Conservation (phyloP, 2,888 invertebrate genomes). For the Plemyria rubiginata region DNA sequence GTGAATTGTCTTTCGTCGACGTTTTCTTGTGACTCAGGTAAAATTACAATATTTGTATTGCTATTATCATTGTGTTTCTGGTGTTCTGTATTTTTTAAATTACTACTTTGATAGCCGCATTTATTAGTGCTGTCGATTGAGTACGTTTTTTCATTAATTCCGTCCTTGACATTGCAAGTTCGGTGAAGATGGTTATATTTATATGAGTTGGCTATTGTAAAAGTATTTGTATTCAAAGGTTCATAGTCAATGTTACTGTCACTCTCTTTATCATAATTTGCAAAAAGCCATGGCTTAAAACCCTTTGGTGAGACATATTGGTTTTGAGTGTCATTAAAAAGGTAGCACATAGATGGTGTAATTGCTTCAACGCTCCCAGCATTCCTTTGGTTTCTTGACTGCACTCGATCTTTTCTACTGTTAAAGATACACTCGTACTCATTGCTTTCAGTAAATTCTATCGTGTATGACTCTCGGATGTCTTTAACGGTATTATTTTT, state of each 20-base stretch:
- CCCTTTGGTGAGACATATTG: not conserved
- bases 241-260: constrained; percentile 6
- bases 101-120: not conserved
- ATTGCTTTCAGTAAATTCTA: constrained; percentile 48
- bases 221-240: constrained; percentile 25
- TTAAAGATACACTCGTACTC: constrained; percentile 7
- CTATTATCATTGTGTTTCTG: constrained; percentile 1
- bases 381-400: not conserved
- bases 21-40: constrained; percentile 30
- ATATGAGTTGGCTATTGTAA: constrained; percentile 9
- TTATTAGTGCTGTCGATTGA: constrained; percentile 23
- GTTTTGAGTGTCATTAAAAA: constrained; percentile 2
- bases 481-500: constrained; percentile 20
- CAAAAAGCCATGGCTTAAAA: not conserved
- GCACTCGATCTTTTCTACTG: not conserved
- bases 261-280: not conserved
- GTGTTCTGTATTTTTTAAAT: not conserved
- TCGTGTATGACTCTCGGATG: constrained; percentile 43
- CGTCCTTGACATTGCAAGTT: constrained; percentile 2
- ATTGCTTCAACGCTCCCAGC: constrained; percentile 11
- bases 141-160: constrained; percentile 21
- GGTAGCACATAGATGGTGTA: constrained; percentile 16
- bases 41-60: constrained; percentile 24
- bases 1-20: constrained; percentile 13
- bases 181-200: not conserved